Conservation (phyloP, 2,113 vertebrate species). For the Peromyscus maniculatus region DNA sequence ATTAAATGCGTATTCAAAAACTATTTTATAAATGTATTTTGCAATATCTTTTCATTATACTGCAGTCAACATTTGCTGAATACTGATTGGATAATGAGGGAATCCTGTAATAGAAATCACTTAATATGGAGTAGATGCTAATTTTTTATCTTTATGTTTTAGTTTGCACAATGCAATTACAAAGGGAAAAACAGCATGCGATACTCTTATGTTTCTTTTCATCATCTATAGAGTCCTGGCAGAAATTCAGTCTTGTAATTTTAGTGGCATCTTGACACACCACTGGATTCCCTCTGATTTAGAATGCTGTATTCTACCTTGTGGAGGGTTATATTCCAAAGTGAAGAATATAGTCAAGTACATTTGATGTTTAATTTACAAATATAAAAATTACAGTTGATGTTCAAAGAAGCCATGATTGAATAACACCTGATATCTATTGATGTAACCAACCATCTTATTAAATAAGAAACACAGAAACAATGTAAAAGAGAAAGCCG, state of each 20-base stretch:
- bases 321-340: no score
- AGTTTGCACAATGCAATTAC: not conserved
- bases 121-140: not conserved
- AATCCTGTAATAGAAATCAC: not conserved
- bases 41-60: not conserved
- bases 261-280: not conserved
- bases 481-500: no score
- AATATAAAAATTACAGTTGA: not conserved
- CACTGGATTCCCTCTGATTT: no score
- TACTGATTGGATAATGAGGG: not conserved
- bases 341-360: not conserved
- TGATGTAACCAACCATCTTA: no score
- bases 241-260: no score
- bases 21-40: constrained; percentile 41
- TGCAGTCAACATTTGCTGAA: not conserved
- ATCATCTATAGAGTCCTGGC: not conserved
- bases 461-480: no score
- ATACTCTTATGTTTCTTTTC: not conserved
- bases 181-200: not conserved
- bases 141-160: not conserved
- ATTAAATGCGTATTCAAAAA: constrained; percentile 40
- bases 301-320: not conserved
- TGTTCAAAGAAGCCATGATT: not conserved
- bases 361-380: not conserved
- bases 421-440: not conserved